Evolutionary conservation across 2,888 invertebrate genomes (phyloP), one percentile per base, ranked within the genome.

Genomic region (Chymomyza amoena): DNA sequence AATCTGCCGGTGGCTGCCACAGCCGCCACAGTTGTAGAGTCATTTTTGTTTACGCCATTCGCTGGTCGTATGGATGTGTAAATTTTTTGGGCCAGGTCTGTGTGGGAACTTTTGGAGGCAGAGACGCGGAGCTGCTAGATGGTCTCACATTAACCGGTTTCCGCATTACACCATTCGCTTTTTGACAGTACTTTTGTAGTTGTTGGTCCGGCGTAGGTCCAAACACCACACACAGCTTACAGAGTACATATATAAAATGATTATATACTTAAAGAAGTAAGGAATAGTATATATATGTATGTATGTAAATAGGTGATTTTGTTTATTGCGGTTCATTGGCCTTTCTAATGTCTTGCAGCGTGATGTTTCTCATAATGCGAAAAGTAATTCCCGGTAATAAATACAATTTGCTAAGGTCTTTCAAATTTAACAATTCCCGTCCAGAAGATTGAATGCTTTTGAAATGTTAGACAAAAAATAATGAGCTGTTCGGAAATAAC

Each of bases 21-120:
- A 45, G 52, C 20, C 57, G 15, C 76, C 76, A 78, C 78, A 75
- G 85, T 83, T 73, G 82, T 79, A 79, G 72, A 80, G 75, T 81
- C 85, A 81, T 66, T 79, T 72, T 62, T 82, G 75, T 84, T 75
- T 77, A 67, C 68, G 62, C 18, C 67, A 54, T n/a, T 71, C 39
- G 54, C 54, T 54, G 18, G n/a, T 54, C 54, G 20, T 20, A 57
- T 20, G 69, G 71, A 75, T 77, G 79, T 81, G 81, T 73, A 79
- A 68, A 67, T 80, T 84, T 80, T 84, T 80, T 82, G 77, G 87
- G 87, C 80, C 87, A 76, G 77, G 75, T 70, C 66, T 68, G 70
- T 73, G 74, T 83, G 79, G 77, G 78, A 76, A 78, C 71, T 72
- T 75, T 72, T 75, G 64, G 57, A 65, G 65, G 16, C 73, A 76